A percentile compares a stretch with the other conserved stretches of the same genome.
Evolutionary conservation across 1,140 invertebrate genomes (phyloP).

Genomic region (Drosophila parvula): DNA sequence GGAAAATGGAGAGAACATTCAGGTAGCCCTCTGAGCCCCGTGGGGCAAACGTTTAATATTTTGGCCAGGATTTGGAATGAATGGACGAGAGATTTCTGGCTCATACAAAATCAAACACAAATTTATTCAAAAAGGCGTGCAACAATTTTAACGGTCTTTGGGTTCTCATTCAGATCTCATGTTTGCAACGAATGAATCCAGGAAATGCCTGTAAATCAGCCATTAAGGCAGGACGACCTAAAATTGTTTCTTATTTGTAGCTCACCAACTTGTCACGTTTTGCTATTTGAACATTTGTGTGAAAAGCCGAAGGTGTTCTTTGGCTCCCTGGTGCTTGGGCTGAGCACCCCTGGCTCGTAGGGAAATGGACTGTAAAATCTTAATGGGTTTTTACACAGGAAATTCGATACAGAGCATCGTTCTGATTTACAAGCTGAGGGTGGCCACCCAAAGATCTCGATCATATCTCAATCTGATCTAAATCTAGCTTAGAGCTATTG

Average conservation of each 20-base stretch:
- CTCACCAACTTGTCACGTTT: conserved; percentile 9
- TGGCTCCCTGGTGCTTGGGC: neutral
- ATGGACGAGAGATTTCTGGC: conserved; percentile 19
- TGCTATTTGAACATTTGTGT: neutral
- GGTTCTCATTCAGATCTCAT: conserved; percentile 10
- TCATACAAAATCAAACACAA: conserved; percentile 8
- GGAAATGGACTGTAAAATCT: conserved; percentile 12
- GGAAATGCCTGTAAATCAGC: conserved; percentile 21
- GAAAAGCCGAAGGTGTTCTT: neutral
- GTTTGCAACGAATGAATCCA: neutral
- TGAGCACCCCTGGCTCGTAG: conserved; percentile 1
- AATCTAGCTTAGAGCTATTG: conserved; percentile 11
- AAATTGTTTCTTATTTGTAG: neutral
- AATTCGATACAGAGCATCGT: conserved; percentile 23
- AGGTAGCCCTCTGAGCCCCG: conserved; percentile 27
- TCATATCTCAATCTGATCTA: conserved; percentile 38
- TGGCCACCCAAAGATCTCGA: conserved; percentile 18
- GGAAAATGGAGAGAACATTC: conserved; percentile 23
- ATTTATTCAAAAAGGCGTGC: conserved; percentile 34
- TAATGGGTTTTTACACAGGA: conserved; percentile 14
- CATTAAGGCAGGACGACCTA: conserved; percentile 1
- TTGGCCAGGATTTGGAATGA: conserved; percentile 38
- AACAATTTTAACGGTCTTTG: conserved; percentile 46
- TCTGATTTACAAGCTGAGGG: conserved; percentile 13
- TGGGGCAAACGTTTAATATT: conserved; percentile 44